Evolutionary conservation across 2,113 vertebrate species (phyloP), one percentile per base, ranked within the genome.

Genomic region (Gymnogyps californianus): DNA sequence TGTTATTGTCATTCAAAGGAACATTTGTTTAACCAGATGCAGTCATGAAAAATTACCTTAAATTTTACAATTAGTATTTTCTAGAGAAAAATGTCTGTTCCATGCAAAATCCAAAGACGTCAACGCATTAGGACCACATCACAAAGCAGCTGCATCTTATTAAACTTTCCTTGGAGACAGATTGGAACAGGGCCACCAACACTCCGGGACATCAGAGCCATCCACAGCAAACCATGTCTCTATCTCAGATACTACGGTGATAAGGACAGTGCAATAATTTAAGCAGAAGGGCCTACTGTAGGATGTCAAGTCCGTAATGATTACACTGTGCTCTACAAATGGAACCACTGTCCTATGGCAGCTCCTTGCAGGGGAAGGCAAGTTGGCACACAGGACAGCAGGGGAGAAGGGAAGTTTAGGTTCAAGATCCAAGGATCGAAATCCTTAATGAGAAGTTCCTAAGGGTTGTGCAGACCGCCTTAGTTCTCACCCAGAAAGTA

Each of bases 21-120:
- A 38, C 77, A 80, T 75, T 88, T 94, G 79, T 93, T 95, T 88
- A 93, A 97, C 17, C 51, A 94, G 92, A 92, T 81, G 80, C 34
- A 51, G 46, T 65, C 40, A 75, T 61, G 76, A 92, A 92, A 96
- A 81, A 61, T 54, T 71, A 91, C 87, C 67, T 95, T 78, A 65
- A 42, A 81, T 83, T 93, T 95, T 72, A 91, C 62, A 77, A n/a
- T 80, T 58, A 80, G 32, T 77, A 36, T 82, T 83, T 96, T 85
- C 59, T 80, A 83, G 32, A 70, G 54, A 67, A 80, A 91, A 58
- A 36, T 16, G 9, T 66, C 61, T 38, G 46, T 38, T 81, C 20
- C 29, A 14, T 7, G 26, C 36, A 69, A 93, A 94, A 93, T 87
- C 52, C 31, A 46, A 78, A 84, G 17, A 22, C 0, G 4, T 13